Evolutionary conservation across 1,140 invertebrate species (phyloP).

Genomic region (Anoplophora glabripennis): DNA sequence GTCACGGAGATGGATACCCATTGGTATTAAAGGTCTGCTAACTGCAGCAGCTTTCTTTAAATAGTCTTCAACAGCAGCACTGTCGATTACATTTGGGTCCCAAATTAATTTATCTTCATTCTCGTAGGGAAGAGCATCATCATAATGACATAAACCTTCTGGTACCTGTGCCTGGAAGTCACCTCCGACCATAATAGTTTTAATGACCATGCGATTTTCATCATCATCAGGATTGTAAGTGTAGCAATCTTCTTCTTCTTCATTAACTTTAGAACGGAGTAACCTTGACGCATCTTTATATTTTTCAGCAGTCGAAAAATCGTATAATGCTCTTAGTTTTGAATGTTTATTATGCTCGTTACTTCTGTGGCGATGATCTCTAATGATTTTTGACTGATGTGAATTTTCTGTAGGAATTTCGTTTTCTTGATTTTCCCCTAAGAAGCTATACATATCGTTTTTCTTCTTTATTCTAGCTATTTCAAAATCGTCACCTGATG

Average conservation of each 20-base stretch:
- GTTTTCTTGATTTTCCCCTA: conserved; percentile 43
- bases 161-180: conserved; percentile 91
- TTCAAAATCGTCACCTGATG: conserved; percentile 47
- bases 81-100: conserved; percentile 76
- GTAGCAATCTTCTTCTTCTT: conserved; percentile 29
- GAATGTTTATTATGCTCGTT: conserved; percentile 22
- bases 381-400: too few species aligned
- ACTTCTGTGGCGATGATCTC: not conserved
- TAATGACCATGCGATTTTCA: conserved; percentile 22
- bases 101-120: conserved; percentile 93
- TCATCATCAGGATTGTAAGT: conserved; percentile 29
- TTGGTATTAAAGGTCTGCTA: conserved; percentile 56
- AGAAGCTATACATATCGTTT: conserved; percentile 54
- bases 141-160: conserved; percentile 83
- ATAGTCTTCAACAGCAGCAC: conserved; percentile 76
- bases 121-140: conserved; percentile 74
- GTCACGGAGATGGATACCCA: conserved; percentile 78
- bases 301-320: conserved; percentile 41
- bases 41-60: conserved; percentile 64
- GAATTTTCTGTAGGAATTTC: conserved; percentile 20
- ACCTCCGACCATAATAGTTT: conserved; percentile 65
- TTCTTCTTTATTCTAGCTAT: conserved; percentile 91
- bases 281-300: conserved; percentile 45
- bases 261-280: conserved; percentile 40
- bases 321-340: conserved; percentile 38